Conservation (phyloP, 2,888 invertebrate species). For the Lasioglossum vierecki region DNA sequence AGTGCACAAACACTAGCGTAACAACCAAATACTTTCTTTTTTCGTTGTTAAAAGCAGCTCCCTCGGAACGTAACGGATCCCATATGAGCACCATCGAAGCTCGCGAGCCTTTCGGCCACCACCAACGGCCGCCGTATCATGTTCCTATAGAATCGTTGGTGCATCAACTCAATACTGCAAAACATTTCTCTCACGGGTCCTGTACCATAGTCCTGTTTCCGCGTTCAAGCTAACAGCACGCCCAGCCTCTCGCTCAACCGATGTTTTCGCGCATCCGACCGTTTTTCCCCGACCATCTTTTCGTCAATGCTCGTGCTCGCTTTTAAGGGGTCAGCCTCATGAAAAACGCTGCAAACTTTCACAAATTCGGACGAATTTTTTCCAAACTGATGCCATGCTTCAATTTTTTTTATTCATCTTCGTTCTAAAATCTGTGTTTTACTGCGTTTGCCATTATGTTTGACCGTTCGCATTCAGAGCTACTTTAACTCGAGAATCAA, state of each 20-base stretch:
- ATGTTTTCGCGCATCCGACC: conserved; percentile 36
- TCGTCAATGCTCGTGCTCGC: conserved; percentile 11
- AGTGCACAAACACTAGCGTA: conserved; percentile 40
- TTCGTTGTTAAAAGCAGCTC: conserved; percentile 57
- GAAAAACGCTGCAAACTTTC: not conserved
- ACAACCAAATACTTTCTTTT: conserved; percentile 39
- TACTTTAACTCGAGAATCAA: too few species aligned
- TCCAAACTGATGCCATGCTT: not conserved
- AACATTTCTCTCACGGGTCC: conserved; percentile 75
- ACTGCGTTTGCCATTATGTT: too few species aligned
- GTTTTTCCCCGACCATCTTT: conserved; percentile 35
- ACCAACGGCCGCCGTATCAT: conserved; percentile 24
- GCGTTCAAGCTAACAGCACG: conserved; percentile 67
- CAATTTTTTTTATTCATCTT: too few species aligned
- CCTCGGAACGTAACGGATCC: conserved; percentile 65
- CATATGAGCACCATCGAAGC: conserved; percentile 21
- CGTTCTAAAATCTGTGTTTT: too few species aligned
- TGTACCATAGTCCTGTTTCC: conserved; percentile 68
- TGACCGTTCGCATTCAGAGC: too few species aligned
- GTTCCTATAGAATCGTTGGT: conserved; percentile 47
- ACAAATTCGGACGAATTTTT: not conserved
- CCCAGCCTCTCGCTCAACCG: conserved; percentile 19
- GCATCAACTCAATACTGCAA: conserved; percentile 74
- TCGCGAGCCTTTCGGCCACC: conserved; percentile 23
- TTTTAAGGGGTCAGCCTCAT: conserved; percentile 3